phyloP scores from a whole-genome alignment of 2,888 invertebrate genomes.

The Tetramorium bicarinatum region DNA sequence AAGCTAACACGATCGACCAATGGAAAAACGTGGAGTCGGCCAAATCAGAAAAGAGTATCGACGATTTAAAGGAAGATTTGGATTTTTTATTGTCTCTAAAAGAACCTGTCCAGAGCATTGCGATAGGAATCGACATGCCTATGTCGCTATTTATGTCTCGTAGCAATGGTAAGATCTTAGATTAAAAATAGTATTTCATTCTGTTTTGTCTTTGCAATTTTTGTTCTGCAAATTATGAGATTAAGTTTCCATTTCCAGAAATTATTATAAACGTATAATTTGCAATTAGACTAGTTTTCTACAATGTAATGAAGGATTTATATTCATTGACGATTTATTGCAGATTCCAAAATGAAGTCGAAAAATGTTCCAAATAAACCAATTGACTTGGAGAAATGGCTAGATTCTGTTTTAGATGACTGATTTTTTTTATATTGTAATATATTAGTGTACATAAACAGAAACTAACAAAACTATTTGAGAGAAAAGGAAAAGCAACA shows the following conservation, averaged over 20 bases:
- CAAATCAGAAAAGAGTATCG: conserved; percentile 10
- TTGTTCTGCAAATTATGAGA: background rate
- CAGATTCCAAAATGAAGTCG: conserved; percentile 62
- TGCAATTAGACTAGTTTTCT: background rate
- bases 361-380: conserved; percentile 74
- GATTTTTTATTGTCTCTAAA: conserved; percentile 81
- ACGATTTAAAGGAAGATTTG: conserved; percentile 77
- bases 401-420: conserved; percentile 82
- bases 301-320: background rate
- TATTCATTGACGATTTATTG: conserved; percentile 39
- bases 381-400: conserved; percentile 83
- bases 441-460: background rate
- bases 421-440: conserved; percentile 56
- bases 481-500: background rate
- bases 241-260: background rate
- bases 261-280: background rate
- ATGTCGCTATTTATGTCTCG: conserved; percentile 9
- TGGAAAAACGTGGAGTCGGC: background rate
- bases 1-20: background rate
- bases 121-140: conserved; percentile 27
- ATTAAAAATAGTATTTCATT: background rate
- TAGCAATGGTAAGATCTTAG: conserved; percentile 17
- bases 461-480: background rate
- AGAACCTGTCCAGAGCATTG: conserved; percentile 63
- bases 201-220: background rate